Evolutionary conservation across 2,888 invertebrate species (phyloP).

Genomic region (Hemicrepidius hirtus): DNA sequence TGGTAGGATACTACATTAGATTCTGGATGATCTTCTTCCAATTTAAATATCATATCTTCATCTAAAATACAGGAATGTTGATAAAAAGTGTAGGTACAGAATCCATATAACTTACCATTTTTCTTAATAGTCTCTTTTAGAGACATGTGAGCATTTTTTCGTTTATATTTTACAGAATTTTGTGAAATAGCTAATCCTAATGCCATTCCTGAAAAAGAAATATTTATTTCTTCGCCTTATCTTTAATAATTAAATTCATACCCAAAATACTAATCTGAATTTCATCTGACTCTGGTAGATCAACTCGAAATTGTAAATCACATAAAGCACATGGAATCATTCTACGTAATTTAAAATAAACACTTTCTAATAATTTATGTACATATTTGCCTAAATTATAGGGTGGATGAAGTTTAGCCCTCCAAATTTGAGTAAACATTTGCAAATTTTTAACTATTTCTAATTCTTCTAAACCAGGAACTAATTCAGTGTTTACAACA

Average conservation of each 20-base stretch:
- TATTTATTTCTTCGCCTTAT: no score
- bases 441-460: slow-evolving; percentile 83
- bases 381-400: slow-evolving; percentile 73
- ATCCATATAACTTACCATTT: slow-evolving; percentile 64
- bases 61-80: slow-evolving; percentile 68
- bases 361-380: slow-evolving; percentile 80
- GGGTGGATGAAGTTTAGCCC: slow-evolving; percentile 76
- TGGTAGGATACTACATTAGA: slow-evolving; percentile 62
- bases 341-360: slow-evolving; percentile 91
- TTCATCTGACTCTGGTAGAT: slow-evolving; percentile 89
- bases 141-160: slow-evolving; percentile 63
- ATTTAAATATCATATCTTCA: slow-evolving; percentile 88
- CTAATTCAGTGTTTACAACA: slow-evolving; percentile 85
- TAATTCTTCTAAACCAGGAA: slow-evolving; percentile 82
- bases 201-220: slow-evolving; percentile 80
- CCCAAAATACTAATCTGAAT: slow-evolving; percentile 77
- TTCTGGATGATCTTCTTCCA: slow-evolving; percentile 84
- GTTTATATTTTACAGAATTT: slow-evolving; percentile 72
- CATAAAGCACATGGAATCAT: slow-evolving; percentile 92
- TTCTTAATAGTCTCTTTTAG: slow-evolving; percentile 61
- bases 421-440: slow-evolving; percentile 91
- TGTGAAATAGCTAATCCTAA: slow-evolving; percentile 81
- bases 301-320: slow-evolving; percentile 87
- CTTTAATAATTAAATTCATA: slow-evolving; percentile 66
- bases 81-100: slow-evolving; percentile 2